Evolutionary conservation across 2,888 invertebrate genomes (phyloP).

Genomic region (Stomorhina lunata): DNA sequence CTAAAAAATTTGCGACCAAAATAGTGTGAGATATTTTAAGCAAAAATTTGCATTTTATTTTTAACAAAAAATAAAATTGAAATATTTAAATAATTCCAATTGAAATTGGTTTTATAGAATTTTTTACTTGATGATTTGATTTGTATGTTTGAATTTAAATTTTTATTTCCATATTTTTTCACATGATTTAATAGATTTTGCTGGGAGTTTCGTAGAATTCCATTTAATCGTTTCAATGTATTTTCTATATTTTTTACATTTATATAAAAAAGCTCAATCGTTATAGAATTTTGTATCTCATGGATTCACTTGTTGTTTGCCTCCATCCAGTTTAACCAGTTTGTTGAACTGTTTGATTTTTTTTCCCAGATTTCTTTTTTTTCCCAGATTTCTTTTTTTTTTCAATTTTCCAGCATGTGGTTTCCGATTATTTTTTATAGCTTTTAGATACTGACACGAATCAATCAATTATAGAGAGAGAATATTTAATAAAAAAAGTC

Average conservation of each 20-base stretch:
- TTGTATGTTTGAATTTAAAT: neutral
- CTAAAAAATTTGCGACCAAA: neutral
- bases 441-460: neutral
- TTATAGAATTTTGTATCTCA: too few relatives aligned
- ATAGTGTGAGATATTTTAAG: neutral
- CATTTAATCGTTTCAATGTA: slow-evolving; percentile 10
- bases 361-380: too few relatives aligned
- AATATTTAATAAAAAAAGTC: neutral
- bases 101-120: neutral
- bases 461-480: slow-evolving; percentile 24
- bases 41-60: neutral
- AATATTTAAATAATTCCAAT: neutral
- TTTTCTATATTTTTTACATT: neutral
- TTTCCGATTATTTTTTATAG: neutral
- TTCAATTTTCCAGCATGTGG: neutral
- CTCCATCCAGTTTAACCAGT: slow-evolving; percentile 24
- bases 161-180: slow-evolving; percentile 1
- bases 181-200: slow-evolving; percentile 1
- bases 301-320: slow-evolving; percentile 11
- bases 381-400: too few relatives aligned
- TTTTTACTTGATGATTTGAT: slow-evolving; percentile 4
- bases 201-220: neutral
- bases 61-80: neutral
- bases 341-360: slow-evolving; percentile 21
- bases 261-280: neutral